phyloP scores from a whole-genome alignment of 2,888 invertebrate species.

The Nomada goodeniana region DNA sequence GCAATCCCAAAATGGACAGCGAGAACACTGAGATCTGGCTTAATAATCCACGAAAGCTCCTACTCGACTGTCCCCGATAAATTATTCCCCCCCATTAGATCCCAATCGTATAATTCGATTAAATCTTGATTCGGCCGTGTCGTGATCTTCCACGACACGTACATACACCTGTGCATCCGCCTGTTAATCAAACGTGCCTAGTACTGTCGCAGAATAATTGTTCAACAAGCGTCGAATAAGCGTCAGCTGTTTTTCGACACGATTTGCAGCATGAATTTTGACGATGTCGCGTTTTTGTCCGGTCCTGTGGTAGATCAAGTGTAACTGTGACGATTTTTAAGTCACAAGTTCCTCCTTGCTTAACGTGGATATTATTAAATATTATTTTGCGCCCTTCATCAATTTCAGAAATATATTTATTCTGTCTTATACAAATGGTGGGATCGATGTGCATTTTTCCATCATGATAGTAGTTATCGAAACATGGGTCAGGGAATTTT shows the following conservation, averaged over 20 bases:
- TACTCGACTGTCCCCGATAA: conserved; percentile 55
- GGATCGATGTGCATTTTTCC: not conserved
- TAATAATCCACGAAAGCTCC: conserved; percentile 69
- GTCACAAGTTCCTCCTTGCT: too few species aligned
- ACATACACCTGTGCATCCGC: not conserved
- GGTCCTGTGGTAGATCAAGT: not conserved
- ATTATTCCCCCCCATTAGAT: conserved; percentile 78
- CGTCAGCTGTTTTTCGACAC: conserved; percentile 37
- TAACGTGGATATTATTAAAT: not conserved
- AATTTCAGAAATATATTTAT: too few species aligned
- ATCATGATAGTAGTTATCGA: not conserved
- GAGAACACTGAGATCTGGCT: conserved; percentile 44
- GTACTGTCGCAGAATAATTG: conserved; percentile 75
- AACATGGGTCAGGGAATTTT: conserved; percentile 7
- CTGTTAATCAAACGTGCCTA: conserved; percentile 69
- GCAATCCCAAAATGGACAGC: conserved; percentile 30
- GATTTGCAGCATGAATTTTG: not conserved
- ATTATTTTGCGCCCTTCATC: not conserved
- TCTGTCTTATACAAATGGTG: not conserved
- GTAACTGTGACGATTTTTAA: too few species aligned
- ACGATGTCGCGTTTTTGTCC: conserved; percentile 1
- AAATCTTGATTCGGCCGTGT: conserved; percentile 75
- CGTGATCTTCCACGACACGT: conserved; percentile 37
- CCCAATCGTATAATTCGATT: conserved; percentile 76
- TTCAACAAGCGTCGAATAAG: conserved; percentile 21